Evolutionary conservation across 2,797 vertebrate species (phyloP).

Genomic region (Myoxocephalus aenaeus): DNA sequence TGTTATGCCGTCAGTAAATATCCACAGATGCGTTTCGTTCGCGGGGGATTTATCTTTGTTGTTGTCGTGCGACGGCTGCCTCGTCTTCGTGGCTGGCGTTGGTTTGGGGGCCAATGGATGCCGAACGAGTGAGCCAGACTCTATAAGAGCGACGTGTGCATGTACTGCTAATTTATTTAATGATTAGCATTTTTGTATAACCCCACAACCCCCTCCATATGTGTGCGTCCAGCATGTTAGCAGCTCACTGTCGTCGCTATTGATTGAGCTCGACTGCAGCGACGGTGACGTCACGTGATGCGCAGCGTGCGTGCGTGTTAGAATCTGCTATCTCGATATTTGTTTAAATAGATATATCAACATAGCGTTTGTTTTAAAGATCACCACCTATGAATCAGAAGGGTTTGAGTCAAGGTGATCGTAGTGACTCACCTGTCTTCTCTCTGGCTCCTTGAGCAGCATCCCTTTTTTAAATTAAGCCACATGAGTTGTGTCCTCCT

Average conservation of each 20-base stretch:
- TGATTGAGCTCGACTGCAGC: conserved; percentile 24
- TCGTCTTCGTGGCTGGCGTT: conserved; percentile 56
- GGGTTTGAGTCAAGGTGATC: background rate
- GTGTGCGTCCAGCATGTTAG: conserved; percentile 24
- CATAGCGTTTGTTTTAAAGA: background rate
- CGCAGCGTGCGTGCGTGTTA: background rate
- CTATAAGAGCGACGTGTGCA: background rate
- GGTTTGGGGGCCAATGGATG: conserved; percentile 1
- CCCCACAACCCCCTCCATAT: background rate
- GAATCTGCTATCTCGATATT: background rate
- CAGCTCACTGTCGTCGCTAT: conserved; percentile 22
- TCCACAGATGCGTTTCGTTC: rapidly evolving
- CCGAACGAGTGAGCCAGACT: background rate
- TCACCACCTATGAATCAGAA: background rate
- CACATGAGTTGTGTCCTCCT: background rate
- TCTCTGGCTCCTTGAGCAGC: background rate
- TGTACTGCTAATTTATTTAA: background rate
- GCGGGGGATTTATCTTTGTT: background rate
- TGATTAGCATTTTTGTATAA: background rate
- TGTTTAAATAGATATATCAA: background rate
- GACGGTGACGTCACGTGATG: background rate
- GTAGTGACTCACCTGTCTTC: no score
- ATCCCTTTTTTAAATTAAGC: background rate
- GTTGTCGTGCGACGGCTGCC: background rate
- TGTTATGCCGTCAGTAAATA: conserved; percentile 38